phyloP scores from a whole-genome alignment of 2,797 vertebrate species.

The Numenius phaeopus region DNA sequence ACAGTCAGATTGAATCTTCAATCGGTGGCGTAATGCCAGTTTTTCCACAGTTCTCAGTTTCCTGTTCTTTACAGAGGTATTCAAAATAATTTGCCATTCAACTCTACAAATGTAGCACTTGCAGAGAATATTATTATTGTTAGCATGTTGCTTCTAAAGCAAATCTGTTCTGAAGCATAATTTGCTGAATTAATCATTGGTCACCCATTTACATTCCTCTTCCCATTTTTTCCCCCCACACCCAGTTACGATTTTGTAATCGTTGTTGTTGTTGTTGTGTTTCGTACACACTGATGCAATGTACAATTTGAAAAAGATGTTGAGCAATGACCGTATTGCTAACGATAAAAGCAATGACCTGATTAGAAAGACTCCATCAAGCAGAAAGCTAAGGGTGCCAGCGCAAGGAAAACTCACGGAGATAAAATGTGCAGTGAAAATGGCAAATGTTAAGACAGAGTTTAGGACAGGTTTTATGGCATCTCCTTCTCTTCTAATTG shows the following conservation, averaged over 20 bases:
- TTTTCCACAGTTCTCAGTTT: conserved; percentile 80
- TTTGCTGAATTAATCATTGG: conserved; percentile 51
- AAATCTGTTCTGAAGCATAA: background rate
- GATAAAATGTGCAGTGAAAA: background rate
- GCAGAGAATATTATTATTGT: conserved; percentile 76
- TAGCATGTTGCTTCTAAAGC: conserved; percentile 68
- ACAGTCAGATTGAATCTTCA: conserved; percentile 83
- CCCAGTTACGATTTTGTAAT: conserved; percentile 28
- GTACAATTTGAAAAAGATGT: conserved; percentile 40
- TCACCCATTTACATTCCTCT: conserved; percentile 12
- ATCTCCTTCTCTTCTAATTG: background rate
- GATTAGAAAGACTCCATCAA: conserved; percentile 60
- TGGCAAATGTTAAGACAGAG: background rate
- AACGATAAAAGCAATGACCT: conserved; percentile 70
- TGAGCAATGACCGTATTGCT: conserved; percentile 72
- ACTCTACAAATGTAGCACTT: conserved; percentile 74
- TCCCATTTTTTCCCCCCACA: background rate
- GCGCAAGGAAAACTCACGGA: background rate
- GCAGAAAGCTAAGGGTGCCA: conserved; percentile 59
- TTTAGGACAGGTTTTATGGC: background rate
- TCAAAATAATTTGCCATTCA: conserved; percentile 82
- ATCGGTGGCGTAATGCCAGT: conserved; percentile 77
- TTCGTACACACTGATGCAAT: conserved; percentile 44
- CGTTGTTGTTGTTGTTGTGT: background rate
- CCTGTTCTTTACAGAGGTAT: conserved; percentile 80